A percentile compares a stretch with the other conserved stretches of the same genome.
Evolutionary conservation across 2,797 vertebrate genomes (phyloP).

Genomic region (Triplophysa bombifrons): DNA sequence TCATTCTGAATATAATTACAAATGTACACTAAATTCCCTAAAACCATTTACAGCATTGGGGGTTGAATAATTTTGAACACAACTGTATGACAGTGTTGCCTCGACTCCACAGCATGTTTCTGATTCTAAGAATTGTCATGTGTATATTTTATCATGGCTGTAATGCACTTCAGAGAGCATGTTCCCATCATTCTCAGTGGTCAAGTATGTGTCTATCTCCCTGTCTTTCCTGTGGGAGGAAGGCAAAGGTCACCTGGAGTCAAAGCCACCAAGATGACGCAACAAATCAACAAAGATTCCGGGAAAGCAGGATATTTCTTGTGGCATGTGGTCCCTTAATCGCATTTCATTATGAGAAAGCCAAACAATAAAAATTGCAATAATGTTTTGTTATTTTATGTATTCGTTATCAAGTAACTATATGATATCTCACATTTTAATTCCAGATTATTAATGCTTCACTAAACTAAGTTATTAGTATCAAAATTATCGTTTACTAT

Average conservation of each 20-base stretch:
- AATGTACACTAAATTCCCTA: too few relatives aligned
- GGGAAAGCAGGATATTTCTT: constrained; percentile 64
- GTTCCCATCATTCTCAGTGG: constrained; percentile 49
- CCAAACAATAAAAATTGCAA: background rate
- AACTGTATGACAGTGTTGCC: background rate
- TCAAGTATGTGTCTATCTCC: constrained; percentile 68
- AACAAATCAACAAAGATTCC: constrained; percentile 51
- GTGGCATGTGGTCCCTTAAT: constrained; percentile 22
- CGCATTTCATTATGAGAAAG: background rate
- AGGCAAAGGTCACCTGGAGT: constrained; percentile 53
- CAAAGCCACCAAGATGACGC: constrained; percentile 32
- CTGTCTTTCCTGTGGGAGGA: constrained; percentile 70
- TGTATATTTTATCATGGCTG: constrained; percentile 42
- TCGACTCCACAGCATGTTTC: background rate
- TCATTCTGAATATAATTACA: too few relatives aligned
- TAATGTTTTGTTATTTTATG: too few relatives aligned
- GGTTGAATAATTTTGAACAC: too few relatives aligned
- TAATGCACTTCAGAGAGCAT: constrained; percentile 23
- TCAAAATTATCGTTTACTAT: too few relatives aligned
- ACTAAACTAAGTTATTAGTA: too few relatives aligned
- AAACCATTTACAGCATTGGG: too few relatives aligned
- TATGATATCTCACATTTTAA: too few relatives aligned
- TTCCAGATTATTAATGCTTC: too few relatives aligned
- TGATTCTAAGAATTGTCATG: background rate
- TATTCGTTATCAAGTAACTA: too few relatives aligned